A percentile compares a stretch with the other conserved stretches of the same genome.
Conservation (phyloP, 2,797 vertebrate species). For the Merluccius polli region DNA sequence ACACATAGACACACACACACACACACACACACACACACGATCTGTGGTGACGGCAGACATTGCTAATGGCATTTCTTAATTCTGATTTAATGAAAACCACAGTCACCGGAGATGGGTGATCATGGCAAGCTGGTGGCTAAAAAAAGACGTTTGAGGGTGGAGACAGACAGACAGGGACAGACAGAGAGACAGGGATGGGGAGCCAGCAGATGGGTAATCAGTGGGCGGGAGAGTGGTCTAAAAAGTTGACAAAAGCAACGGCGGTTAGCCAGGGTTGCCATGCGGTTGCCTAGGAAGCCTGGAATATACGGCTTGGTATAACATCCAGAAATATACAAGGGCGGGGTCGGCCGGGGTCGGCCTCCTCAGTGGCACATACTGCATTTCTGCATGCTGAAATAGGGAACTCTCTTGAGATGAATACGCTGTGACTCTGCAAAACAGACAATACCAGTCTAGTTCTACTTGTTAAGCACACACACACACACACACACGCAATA, state of each 20-base stretch:
- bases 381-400: background rate
- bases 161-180: constrained; percentile 7
- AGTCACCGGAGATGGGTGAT: constrained; percentile 17
- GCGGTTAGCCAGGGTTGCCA: background rate
- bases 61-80: constrained; percentile 51
- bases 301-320: background rate
- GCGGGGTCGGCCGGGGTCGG: background rate
- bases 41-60: constrained; percentile 13
- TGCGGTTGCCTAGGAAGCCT: background rate
- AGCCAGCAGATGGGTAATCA: constrained; percentile 24
- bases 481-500: constrained; percentile 5
- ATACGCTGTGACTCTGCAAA: background rate
- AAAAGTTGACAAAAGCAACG: background rate
- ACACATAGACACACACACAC: background rate
- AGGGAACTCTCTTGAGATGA: background rate
- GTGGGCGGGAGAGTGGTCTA: constrained; percentile 9
- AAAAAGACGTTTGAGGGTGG: constrained; percentile 33
- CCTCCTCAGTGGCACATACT: background rate
- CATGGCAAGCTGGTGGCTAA: constrained; percentile 34
- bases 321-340: background rate
- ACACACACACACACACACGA: constrained; percentile 3
- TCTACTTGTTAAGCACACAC: background rate
- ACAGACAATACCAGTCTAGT: too few species aligned
- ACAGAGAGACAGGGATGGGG: constrained; percentile 29
- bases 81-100: constrained; percentile 50